Base-by-base conservation (phyloP, 2,797 vertebrate species). In the Peromyscus aztecus region DNA sequence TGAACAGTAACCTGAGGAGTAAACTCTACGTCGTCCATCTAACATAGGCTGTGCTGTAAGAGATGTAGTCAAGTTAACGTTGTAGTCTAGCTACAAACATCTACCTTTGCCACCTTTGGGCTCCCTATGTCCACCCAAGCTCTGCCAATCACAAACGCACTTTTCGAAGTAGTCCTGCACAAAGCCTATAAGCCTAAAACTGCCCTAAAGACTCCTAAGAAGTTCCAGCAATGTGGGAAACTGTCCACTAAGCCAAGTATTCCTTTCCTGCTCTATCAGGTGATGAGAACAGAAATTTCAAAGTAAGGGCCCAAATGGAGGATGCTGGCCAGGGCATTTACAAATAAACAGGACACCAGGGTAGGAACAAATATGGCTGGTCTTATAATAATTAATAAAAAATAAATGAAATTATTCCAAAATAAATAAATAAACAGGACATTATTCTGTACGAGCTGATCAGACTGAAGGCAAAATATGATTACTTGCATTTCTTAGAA, bases 401-500 rank as follows among this genome's bases (percentile, higher is more conserved):
- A 52, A 14, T 52, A 52, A 52, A 52, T 13, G 2, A 52, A 52
- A 52, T 52, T 13, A 52, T 52, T 14, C 52, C 52, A 49, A 94
- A 90, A 76, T 49, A 90, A 89, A 89, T 37, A 94, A 90, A 76
- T 49, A 90, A 89, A 89, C 37, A 2, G 17, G 34, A 24, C 1
- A 59, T 52, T 81, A 69, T 83, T 94, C 69, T 61, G 37, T 82
- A 55, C 93, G 11, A 43, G 80, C 57, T 90, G 61, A 85, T 46
- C n/a, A 84, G 46, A 84, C 37, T 55, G 29, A 93, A 94, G 77
- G 31, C 24, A 81, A 90, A 84, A 71, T 17, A 71, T 14, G 43
- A 59, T 81, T 34, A 92, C 21, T 76, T 96, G 43, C 21, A 65
- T 85, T 96, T 91, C 61, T 73, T 9, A 75, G 13, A 77, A 77